Base-by-base conservation (phyloP, 2,113 vertebrate species). In the Grus americana region DNA sequence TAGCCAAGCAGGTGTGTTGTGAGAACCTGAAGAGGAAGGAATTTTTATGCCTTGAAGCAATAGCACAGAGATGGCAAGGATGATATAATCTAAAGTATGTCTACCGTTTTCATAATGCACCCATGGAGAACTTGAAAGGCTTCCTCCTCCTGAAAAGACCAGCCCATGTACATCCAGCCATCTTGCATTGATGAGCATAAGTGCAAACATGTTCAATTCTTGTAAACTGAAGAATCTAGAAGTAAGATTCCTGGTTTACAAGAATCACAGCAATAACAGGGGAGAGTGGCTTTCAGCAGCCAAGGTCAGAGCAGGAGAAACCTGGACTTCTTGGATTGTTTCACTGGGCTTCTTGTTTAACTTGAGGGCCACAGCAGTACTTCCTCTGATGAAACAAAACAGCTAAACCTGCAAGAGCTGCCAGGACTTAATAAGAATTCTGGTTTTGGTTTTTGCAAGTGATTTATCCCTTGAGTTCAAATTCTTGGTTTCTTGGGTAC, bases 1-100 rank as follows among this genome's bases (percentile, higher is more conserved):
- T 96, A 93, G 95, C 95, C 91, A 97, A 96, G 73, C 94, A 97
- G 95, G 92, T 96, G 92, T 96, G 92, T 59, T 97, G 76, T 95
- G 94, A 96, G 97, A 97, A 97, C 90, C 47, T 89, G 66, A 96
- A 95, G 84, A 97, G 76, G 92, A 96, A 98, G 94, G 76, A 92
- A 92, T 96, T 96, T 97, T 93, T 90, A 73, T 96, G 80, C 92
- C 95, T 96, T 83, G 58, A 96, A 97, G 86, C 88, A 90, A 86
- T 90, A 86, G 17, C 54, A 68, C 24, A 86, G 47, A 96, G 70
- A 92, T 90, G 59, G 93, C 52, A 97, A 89, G 91, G 90, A 68
- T 87, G 91, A 96, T 95, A 92, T 72, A 72, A 91, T 75, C 58
- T 90, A 24, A 92, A 59, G 40, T 59, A 80, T 79, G 59, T 72